These are phyloP conservation scores for Psittacula echo DNA, from an alignment of 2,797 vertebrate genomes.

Conservation along the genomic window DNA sequence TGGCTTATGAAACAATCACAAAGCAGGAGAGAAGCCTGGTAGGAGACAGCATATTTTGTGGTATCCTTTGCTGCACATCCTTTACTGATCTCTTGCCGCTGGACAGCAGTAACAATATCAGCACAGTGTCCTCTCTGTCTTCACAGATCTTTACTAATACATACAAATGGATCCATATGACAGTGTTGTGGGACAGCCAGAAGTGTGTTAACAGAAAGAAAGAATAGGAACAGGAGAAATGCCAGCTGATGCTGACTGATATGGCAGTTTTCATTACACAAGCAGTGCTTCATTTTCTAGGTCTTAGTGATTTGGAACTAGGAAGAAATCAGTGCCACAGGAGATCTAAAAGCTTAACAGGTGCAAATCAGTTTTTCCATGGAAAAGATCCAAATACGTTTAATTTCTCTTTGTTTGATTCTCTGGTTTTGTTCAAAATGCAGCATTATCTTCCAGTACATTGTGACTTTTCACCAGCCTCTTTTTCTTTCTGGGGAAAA, in stretches of 20 bases:
- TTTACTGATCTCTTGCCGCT: neutral
- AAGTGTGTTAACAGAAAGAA: neutral
- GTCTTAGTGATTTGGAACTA: neutral
- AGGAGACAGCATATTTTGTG: neutral
- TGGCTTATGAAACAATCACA: neutral
- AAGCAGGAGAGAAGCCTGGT: neutral
- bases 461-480: slow-evolving; percentile 33
- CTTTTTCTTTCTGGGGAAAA: slow-evolving; percentile 55
- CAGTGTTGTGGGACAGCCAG: neutral
- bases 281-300: neutral
- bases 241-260: neutral
- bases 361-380: slow-evolving; percentile 42
- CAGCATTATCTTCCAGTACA: slow-evolving; percentile 16
- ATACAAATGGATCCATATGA: neutral
- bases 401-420: slow-evolving; percentile 53
- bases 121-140: neutral
- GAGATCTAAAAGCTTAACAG: slow-evolving; percentile 8
- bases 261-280: neutral
- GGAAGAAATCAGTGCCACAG: neutral
- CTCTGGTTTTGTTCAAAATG: neutral
- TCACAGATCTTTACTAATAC: neutral
- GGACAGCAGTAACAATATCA: neutral
- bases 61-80: neutral
- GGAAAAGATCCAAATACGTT: neutral
- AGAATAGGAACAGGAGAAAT: neutral